Evolutionary conservation across 2,888 invertebrate genomes (phyloP).

Genomic region (Spisula subtruncata): DNA sequence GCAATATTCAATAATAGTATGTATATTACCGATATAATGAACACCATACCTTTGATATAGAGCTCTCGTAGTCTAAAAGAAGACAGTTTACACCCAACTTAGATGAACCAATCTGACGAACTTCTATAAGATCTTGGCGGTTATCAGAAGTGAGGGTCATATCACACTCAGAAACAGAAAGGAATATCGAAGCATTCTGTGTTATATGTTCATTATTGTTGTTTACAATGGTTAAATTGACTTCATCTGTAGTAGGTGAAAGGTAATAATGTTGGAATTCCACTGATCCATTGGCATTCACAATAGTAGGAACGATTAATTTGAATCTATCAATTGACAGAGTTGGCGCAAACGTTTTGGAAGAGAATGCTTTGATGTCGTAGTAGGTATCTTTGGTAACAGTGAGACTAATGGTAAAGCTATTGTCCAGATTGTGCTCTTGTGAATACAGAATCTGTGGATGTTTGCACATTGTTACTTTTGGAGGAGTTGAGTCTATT

Average conservation of each 20-base stretch:
- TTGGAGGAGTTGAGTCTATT: conserved; percentile 69
- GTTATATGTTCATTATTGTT: background rate
- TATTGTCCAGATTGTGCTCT: background rate
- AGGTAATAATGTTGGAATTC: conserved; percentile 43
- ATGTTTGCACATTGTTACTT: background rate
- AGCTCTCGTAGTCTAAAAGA: conserved; percentile 37
- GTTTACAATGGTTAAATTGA: background rate
- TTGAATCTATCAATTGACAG: conserved; percentile 22
- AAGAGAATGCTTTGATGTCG: conserved; percentile 30
- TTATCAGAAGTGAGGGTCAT: background rate
- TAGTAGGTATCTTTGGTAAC: conserved; percentile 34
- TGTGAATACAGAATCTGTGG: background rate
- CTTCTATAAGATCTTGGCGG: background rate
- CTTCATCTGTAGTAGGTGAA: background rate
- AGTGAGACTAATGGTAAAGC: background rate
- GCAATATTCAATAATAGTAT: too few species aligned
- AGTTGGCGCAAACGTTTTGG: background rate
- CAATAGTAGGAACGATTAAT: conserved; percentile 9
- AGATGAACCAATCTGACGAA: conserved; percentile 33
- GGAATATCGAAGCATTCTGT: background rate
- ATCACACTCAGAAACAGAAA: background rate
- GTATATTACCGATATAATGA: too few species aligned
- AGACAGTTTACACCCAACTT: background rate
- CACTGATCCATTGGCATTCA: conserved; percentile 35
- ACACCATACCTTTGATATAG: conserved; percentile 19